These are phyloP conservation scores for Alexandromys oeconomus DNA, from an alignment of 2,797 vertebrate species.

Conservation along the genomic window DNA sequence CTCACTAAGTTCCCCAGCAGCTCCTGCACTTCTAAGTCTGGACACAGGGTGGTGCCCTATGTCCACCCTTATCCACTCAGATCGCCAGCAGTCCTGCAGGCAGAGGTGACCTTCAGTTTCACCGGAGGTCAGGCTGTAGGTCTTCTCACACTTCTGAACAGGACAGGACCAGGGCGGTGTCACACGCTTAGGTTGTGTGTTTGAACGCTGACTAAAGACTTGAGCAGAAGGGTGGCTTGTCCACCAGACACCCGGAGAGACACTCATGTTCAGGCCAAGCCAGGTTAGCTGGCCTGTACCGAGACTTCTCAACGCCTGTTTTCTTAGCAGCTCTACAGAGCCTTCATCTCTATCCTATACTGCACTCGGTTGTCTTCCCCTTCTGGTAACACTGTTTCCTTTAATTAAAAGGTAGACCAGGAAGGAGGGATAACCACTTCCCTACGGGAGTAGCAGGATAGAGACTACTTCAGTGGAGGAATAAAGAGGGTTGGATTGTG, in stretches of 20 bases:
- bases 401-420: not conserved
- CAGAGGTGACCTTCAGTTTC: not conserved
- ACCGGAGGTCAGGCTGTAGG: accelerated
- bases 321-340: not conserved
- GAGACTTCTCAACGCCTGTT: not conserved
- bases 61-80: not conserved
- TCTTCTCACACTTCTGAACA: not conserved
- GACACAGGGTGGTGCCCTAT: slow-evolving; percentile 72
- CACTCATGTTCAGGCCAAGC: no score
- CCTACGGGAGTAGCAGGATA: not conserved
- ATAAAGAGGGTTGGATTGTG: not conserved
- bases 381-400: not conserved
- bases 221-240: not conserved
- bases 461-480: not conserved
- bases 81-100: not conserved
- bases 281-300: not conserved
- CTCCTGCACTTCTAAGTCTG: not conserved
- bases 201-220: not conserved
- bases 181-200: not conserved
- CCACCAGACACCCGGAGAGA: not conserved
- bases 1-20: not conserved
- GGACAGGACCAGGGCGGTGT: not conserved
- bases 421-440: not conserved
- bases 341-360: not conserved
- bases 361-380: not conserved